phyloP scores from a whole-genome alignment of 2,113 vertebrate genomes.

The Takifugu flavidus region DNA sequence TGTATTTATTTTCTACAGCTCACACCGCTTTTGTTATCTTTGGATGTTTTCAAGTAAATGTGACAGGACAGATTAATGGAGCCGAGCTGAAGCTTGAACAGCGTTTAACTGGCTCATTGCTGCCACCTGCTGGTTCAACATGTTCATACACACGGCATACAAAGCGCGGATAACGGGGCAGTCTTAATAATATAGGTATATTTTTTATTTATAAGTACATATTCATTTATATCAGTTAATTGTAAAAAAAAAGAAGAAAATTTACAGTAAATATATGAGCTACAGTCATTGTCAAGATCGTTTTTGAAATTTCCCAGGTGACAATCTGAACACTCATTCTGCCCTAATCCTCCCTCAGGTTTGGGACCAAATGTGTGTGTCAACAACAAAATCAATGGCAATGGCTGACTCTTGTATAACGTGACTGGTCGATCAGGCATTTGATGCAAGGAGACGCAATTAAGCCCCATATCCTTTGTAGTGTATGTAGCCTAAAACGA shows the following conservation, averaged over 20 bases:
- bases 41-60: too few relatives aligned
- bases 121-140: conserved; percentile 52
- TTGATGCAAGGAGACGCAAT: conserved; percentile 10
- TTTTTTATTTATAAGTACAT: conserved; percentile 81
- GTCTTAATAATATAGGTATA: conserved; percentile 82
- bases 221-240: conserved; percentile 78
- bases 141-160: neutral
- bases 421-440: conserved; percentile 17
- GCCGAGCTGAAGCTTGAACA: neutral
- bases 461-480: conserved; percentile 16
- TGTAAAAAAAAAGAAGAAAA: conserved; percentile 70
- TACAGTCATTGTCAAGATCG: conserved; percentile 74
- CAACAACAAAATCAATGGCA: conserved; percentile 10
- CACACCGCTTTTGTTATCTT: too few relatives aligned
- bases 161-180: conserved; percentile 27
- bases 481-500: conserved; percentile 38
- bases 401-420: conserved; percentile 22
- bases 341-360: conserved; percentile 48
- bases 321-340: conserved; percentile 40
- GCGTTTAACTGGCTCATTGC: conserved; percentile 8
- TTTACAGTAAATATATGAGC: conserved; percentile 74
- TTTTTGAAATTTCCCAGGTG: conserved; percentile 53
- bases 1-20: too few relatives aligned
- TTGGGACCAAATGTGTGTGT: conserved; percentile 30
- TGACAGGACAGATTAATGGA: too few relatives aligned